phyloP scores from a whole-genome alignment of 2,888 invertebrate species.

The Dugesia japonica region DNA sequence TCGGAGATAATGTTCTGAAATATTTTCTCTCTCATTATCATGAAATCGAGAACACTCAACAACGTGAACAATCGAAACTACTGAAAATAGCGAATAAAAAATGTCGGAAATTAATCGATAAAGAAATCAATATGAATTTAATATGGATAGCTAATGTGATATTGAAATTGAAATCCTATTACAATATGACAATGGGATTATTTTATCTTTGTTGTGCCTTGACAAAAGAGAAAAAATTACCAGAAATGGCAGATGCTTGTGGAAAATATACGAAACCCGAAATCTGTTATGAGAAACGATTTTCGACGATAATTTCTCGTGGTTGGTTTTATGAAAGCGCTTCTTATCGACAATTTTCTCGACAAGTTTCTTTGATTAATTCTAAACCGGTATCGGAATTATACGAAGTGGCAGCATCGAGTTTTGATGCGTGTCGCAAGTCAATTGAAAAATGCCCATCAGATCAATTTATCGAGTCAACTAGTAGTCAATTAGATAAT shows the following conservation, averaged over 20 bases:
- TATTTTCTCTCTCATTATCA: constrained; percentile 12
- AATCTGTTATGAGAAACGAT: constrained; percentile 80
- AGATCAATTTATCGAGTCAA: not conserved
- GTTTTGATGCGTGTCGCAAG: constrained; percentile 29
- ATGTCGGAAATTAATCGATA: not conserved
- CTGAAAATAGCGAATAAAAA: not conserved
- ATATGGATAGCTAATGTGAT: not conserved
- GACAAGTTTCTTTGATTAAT: not conserved
- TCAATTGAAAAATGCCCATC: not conserved
- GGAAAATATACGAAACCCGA: constrained; percentile 46
- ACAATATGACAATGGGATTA: constrained; percentile 21
- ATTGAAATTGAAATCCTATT: constrained; percentile 17
- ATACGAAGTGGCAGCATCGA: not conserved
- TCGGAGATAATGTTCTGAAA: constrained; percentile 35
- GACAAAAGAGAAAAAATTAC: not conserved
- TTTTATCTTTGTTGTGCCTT: constrained; percentile 27
- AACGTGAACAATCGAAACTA: not conserved
- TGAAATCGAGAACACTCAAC: constrained; percentile 21
- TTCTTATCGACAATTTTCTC: not conserved
- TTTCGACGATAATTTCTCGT: constrained; percentile 55
- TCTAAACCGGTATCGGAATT: constrained; percentile 16
- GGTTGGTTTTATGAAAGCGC: constrained; percentile 25
- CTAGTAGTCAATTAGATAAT: constrained; percentile 55
- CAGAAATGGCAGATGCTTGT: not conserved
- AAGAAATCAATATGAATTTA: not conserved